Percentiles rank a stretch among this genome's conserved stretches.
Evolutionary conservation across 1,140 invertebrate genomes (phyloP).

Genomic region (Saccostrea cuccullata): DNA sequence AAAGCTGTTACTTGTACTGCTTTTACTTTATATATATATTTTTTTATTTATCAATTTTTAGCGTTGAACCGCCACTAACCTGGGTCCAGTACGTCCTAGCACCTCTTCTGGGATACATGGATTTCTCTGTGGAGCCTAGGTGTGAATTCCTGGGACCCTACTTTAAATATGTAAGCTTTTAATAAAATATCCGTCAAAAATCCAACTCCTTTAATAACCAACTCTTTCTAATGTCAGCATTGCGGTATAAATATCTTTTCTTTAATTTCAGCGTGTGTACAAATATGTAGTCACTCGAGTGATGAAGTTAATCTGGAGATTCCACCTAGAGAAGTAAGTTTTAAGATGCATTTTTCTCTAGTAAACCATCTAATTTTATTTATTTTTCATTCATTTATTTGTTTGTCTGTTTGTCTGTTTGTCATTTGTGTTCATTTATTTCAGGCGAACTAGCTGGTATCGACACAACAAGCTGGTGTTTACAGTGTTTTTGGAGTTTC

Average conservation of each 20-base stretch:
- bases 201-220: neutral
- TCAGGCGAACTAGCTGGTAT: too few relatives aligned
- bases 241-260: neutral
- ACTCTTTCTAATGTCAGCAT: too few relatives aligned
- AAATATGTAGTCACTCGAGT: constrained; percentile 3
- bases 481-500: neutral
- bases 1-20: too few relatives aligned
- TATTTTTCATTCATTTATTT: too few relatives aligned
- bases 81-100: neutral
- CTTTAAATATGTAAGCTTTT: neutral
- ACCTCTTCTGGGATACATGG: neutral
- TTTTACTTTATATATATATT: too few relatives aligned
- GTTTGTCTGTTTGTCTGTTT: neutral
- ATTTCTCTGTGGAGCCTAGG: neutral
- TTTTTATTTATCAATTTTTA: neutral
- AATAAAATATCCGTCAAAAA: neutral
- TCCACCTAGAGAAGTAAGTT: neutral
- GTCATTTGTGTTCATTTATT: too few relatives aligned
- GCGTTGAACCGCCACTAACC: neutral
- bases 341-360: neutral
- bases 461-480: neutral
- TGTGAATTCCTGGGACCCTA: neutral
- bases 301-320: neutral
- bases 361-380: too few relatives aligned
- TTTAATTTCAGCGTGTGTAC: constrained; percentile 5